Conservation (phyloP, 2,888 invertebrate genomes). For the Pristionchus arcanus region DNA sequence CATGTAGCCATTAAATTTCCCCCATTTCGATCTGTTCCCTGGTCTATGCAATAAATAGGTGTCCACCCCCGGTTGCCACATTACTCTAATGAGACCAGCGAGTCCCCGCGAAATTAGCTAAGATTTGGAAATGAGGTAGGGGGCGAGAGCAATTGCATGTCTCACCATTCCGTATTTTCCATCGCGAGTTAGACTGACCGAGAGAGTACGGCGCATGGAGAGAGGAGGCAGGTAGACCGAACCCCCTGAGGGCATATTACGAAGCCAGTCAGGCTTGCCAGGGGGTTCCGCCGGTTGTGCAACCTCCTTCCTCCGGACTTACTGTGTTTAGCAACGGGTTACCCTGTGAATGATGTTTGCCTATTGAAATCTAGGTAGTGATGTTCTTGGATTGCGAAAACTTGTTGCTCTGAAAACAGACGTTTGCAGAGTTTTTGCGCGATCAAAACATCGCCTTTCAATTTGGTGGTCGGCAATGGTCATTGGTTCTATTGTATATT, state of each 20-base stretch:
- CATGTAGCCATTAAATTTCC: too few species aligned
- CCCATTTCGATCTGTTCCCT: too few species aligned
- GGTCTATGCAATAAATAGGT: background rate
- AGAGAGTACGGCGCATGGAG: background rate
- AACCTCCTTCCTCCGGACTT: background rate
- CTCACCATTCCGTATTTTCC: background rate
- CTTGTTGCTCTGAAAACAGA: background rate
- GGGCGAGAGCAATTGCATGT: background rate
- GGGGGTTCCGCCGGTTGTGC: background rate
- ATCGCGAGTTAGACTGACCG: background rate
- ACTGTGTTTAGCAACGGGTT: background rate
- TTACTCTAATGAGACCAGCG: background rate
- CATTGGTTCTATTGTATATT: background rate
- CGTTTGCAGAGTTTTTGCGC: background rate
- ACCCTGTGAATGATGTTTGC: background rate
- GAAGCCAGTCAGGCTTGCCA: conserved; percentile 6
- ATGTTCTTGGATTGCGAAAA: background rate
- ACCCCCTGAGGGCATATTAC: conserved; percentile 3
- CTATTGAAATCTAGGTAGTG: background rate
- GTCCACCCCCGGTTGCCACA: background rate
- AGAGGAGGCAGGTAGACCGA: background rate
- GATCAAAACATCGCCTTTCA: background rate
- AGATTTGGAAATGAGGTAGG: conserved; percentile 41
- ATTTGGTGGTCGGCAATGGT: background rate
- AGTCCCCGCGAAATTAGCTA: conserved; percentile 26